A percentile compares a stretch with the other conserved stretches of the same genome.
Conservation (phyloP, 2,888 invertebrate genomes). For the Diloba caeruleocephala region DNA sequence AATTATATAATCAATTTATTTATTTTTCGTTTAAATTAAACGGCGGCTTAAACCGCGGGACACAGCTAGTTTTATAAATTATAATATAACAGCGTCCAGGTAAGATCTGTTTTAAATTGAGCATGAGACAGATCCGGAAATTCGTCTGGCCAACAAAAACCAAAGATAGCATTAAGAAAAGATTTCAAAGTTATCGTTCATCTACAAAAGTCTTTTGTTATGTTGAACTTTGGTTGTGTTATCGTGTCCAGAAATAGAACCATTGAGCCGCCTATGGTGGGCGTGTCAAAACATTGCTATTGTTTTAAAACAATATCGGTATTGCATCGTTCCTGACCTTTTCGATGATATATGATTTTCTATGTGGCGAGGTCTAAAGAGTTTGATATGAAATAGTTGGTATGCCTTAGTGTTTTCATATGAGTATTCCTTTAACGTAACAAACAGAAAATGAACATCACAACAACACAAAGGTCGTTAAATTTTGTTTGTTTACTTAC, state of each 20-base stretch:
- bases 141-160: conserved; percentile 17
- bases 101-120: conserved; percentile 15
- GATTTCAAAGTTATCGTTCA: conserved; percentile 29
- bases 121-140: conserved; percentile 24
- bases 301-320: conserved; percentile 22
- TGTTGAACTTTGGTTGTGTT: conserved; percentile 19
- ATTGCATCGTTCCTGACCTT: conserved; percentile 42
- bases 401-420: too few relatives aligned
- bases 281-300: conserved; percentile 18
- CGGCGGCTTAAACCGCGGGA: too few relatives aligned
- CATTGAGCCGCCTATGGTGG: conserved; percentile 27
- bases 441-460: too few relatives aligned
- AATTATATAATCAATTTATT: too few relatives aligned
- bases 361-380: not conserved
- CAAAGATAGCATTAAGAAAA: conserved; percentile 19
- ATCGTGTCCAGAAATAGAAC: conserved; percentile 41
- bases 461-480: too few relatives aligned
- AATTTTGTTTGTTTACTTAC: too few relatives aligned
- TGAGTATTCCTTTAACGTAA: too few relatives aligned
- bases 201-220: conserved; percentile 41
- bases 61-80: too few relatives aligned
- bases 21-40: too few relatives aligned
- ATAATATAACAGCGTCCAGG: too few relatives aligned
- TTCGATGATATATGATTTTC: conserved; percentile 20
- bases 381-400: too few relatives aligned